phyloP scores from a whole-genome alignment of 2,797 vertebrate genomes.

The Gymnopithys bicolor region DNA sequence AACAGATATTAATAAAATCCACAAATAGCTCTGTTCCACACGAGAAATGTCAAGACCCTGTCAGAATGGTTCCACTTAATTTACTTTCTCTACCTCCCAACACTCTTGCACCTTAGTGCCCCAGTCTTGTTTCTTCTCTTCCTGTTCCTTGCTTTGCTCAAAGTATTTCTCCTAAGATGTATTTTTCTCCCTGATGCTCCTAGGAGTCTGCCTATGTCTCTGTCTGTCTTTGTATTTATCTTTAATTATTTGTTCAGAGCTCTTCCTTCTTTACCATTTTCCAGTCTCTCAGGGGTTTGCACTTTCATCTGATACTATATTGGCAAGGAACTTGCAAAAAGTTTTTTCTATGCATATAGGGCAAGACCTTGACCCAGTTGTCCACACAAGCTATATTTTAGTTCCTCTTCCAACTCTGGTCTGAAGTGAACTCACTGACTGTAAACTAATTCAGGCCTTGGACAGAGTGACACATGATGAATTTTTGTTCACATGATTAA shows the following conservation, averaged over 20 bases:
- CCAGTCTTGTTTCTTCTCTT: neutral
- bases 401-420: neutral
- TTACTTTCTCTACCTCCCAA: neutral
- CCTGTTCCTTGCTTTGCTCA: neutral
- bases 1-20: neutral
- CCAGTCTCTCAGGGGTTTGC: neutral
- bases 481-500: neutral
- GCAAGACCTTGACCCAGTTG: neutral
- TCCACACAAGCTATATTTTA: neutral
- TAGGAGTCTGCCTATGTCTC: neutral
- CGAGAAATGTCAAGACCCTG: neutral
- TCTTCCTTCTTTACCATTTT: neutral
- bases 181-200: neutral
- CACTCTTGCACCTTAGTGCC: rapidly evolving
- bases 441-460: neutral
- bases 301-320: neutral
- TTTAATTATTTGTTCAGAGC: neutral
- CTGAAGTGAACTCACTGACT: neutral
- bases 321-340: neutral
- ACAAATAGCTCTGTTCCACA: neutral
- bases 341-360: rapidly evolving
- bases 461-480: neutral
- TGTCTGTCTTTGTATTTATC: neutral
- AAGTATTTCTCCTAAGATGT: neutral
- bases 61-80: neutral